Base-by-base conservation (phyloP, 2,888 invertebrate genomes). In the Galerucella pusilla region DNA sequence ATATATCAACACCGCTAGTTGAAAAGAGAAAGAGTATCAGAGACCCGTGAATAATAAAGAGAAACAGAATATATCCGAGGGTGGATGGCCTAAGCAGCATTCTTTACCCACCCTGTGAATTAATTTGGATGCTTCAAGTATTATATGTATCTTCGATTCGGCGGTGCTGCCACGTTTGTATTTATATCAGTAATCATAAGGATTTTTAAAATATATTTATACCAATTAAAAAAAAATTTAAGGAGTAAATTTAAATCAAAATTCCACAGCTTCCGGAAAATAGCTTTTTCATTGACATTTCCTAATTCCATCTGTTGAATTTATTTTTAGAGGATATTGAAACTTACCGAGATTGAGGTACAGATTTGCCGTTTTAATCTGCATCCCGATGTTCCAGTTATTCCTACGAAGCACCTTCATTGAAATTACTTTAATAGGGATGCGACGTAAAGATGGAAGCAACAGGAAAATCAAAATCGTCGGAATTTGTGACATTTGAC, bases 31-130 rank as follows among this genome's bases (percentile, higher is more conserved):
- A 66, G 49, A 45, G n/a, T 49, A 68, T 70, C 12, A 11, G 63
- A 16, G 16, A 12, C 28, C 16, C 10, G 20, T 25, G 28, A 64
- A 68, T 71, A 66, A 16, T 28, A 69, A 67, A 77, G 66, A 68
- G 76, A 74, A 76, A 74, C 68, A 77, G 61, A 74, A 60, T 35
- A 74, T 68, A 68, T 54, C 73, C 70, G 79, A 76, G 77, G 72
- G 80, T 78, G 80, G 80, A 80, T 78, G 80, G 80, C 79, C 80
- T 75, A 73, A 74, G 79, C 81, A 80, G 80, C 84, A 85, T 85
- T 85, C 85, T 81, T 84, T 80, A 80, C 81, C 83, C 81, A 81
- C 83, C 84, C 82, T 76, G 79, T 83, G 83, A 81, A 83, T 84
- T 83, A 84, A 83, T 84, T 82, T 80, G 71, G 79, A 70, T 74